These are phyloP conservation scores for Phengaris arion DNA, from an alignment of 2,888 invertebrate species.

Conservation along the genomic window DNA sequence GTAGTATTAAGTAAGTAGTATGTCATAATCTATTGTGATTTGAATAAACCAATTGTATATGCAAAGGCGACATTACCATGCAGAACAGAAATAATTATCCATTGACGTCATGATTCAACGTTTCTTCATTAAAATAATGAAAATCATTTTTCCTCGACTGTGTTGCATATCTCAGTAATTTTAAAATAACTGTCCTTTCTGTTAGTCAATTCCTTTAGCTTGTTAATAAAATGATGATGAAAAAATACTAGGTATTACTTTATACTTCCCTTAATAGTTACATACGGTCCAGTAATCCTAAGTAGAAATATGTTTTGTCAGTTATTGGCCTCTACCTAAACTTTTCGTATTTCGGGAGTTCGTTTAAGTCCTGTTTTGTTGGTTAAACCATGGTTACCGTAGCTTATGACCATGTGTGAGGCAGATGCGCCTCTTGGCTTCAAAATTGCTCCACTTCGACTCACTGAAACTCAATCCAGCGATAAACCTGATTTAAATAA, in stretches of 20 bases:
- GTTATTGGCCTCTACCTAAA: too few species aligned
- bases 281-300: too few species aligned
- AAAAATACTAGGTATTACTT: too few species aligned
- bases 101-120: not conserved
- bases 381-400: slow-evolving; percentile 30
- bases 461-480: slow-evolving; percentile 32
- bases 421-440: slow-evolving; percentile 66
- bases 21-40: too few species aligned
- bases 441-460: slow-evolving; percentile 41
- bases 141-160: not conserved
- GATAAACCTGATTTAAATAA: slow-evolving; percentile 20
- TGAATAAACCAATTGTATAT: too few species aligned
- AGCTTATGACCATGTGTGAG: slow-evolving; percentile 63
- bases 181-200: not conserved
- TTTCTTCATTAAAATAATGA: not conserved
- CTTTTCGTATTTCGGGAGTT: not conserved
- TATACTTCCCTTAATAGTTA: too few species aligned
- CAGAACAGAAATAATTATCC: not conserved
- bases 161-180: not conserved
- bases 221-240: too few species aligned
- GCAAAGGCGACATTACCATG: too few species aligned
- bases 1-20: too few species aligned
- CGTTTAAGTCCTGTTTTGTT: not conserved
- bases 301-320: too few species aligned
- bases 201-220: too few species aligned